These are phyloP conservation scores for Colletes latitarsis DNA, from an alignment of 1,140 invertebrate species.

Conservation along the genomic window DNA sequence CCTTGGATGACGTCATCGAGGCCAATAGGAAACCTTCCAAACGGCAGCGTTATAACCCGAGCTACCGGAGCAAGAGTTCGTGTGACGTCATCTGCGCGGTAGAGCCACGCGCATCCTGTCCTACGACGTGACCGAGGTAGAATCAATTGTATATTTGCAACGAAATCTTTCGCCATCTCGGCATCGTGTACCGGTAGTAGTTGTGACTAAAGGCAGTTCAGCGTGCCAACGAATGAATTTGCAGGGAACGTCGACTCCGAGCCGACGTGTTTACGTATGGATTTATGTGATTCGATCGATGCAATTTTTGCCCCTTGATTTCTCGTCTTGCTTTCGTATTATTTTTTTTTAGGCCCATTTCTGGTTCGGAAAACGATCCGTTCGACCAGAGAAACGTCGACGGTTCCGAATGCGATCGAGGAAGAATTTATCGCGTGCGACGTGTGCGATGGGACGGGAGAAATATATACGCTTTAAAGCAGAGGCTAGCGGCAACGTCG, in stretches of 20 bases:
- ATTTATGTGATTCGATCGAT: not conserved
- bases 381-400: slow-evolving; percentile 13
- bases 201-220: not conserved
- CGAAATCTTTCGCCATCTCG: not conserved
- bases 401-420: slow-evolving; percentile 36
- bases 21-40: slow-evolving; percentile 63
- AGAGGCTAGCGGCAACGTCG: slow-evolving; percentile 73
- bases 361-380: not conserved
- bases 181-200: not conserved
- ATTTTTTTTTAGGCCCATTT: not conserved
- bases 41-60: slow-evolving; percentile 53
- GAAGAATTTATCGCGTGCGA: slow-evolving; percentile 61
- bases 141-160: slow-evolving; percentile 51
- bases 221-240: not conserved
- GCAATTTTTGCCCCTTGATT: not conserved
- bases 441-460: slow-evolving; percentile 40
- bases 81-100: slow-evolving; percentile 63
- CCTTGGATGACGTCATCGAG: slow-evolving; percentile 65
- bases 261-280: not conserved
- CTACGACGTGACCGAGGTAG: slow-evolving; percentile 46
- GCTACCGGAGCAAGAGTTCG: slow-evolving; percentile 56
- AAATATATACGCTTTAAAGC: slow-evolving; percentile 55
- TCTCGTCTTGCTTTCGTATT: not conserved
- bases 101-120: slow-evolving; percentile 45
- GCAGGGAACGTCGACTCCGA: not conserved